Percentiles rank a stretch among this genome's conserved stretches.
phyloP scores from a whole-genome alignment of 2,888 invertebrate genomes.

The Xanthia togata region DNA sequence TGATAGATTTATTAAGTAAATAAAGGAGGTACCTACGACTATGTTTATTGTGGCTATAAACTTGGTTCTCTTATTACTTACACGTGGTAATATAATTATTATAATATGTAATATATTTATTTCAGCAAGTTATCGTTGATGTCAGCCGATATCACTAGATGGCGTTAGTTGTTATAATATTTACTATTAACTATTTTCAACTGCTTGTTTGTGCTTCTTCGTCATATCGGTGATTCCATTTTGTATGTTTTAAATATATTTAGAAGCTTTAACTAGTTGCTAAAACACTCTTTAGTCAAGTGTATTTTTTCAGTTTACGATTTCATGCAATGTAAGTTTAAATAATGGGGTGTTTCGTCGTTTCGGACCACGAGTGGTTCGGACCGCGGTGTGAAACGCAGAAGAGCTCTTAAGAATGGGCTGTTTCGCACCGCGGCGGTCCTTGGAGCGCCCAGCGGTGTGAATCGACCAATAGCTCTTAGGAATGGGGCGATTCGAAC shows the following conservation, averaged over 20 bases:
- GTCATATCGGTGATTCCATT: background rate
- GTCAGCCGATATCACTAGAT: conserved; percentile 31
- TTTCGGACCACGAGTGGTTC: too few relatives aligned
- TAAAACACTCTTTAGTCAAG: background rate
- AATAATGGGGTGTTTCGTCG: too few relatives aligned
- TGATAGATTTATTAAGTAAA: background rate
- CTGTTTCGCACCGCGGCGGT: too few relatives aligned
- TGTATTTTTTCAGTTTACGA: background rate
- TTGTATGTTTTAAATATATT: background rate
- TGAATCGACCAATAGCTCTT: too few relatives aligned
- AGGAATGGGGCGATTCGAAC: too few relatives aligned
- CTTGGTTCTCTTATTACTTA: background rate
- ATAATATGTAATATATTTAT: too few relatives aligned
- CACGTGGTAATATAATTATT: too few relatives aligned
- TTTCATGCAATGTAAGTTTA: background rate
- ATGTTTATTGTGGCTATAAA: background rate
- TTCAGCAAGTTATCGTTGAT: background rate
- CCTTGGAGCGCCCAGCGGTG: too few relatives aligned
- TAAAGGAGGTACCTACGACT: background rate
- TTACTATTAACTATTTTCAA: background rate
- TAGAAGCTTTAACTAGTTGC: background rate
- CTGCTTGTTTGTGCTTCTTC: background rate
- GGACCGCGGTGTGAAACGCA: too few relatives aligned
- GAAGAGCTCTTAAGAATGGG: too few relatives aligned
- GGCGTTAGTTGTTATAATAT: conserved; percentile 46